A percentile compares a stretch with the other conserved stretches of the same genome.
Evolutionary conservation across 1,140 invertebrate genomes (phyloP).

Genomic region (Linepithema humile): DNA sequence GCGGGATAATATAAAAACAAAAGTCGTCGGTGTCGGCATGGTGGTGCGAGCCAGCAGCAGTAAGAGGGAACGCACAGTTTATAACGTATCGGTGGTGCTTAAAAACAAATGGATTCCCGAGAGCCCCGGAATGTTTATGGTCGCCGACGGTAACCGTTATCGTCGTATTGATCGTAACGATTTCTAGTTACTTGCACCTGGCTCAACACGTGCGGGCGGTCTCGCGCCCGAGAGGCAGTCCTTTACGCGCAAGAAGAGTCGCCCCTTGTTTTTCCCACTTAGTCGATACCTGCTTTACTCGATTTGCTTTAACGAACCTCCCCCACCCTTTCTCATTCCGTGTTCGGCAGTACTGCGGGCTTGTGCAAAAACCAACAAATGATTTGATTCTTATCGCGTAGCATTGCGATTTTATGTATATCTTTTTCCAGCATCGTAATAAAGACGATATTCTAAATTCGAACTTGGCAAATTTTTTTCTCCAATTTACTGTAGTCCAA

Average conservation of each 20-base stretch:
- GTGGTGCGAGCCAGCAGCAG: neutral
- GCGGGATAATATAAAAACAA: conserved; percentile 54
- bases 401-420: neutral
- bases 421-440: neutral
- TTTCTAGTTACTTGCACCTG: conserved; percentile 68
- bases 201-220: conserved; percentile 22
- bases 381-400: conserved; percentile 4
- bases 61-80: conserved; percentile 32
- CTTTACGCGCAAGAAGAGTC: conserved; percentile 9
- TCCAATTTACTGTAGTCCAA: neutral
- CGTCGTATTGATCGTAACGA: conserved; percentile 64
- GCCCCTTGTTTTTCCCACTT: conserved; percentile 30
- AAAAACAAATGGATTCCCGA: conserved; percentile 63
- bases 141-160: conserved; percentile 57
- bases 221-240: conserved; percentile 1
- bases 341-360: neutral
- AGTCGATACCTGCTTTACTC: conserved; percentile 9
- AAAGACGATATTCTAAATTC: neutral
- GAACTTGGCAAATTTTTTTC: neutral
- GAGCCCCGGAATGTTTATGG: conserved; percentile 56
- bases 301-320: conserved; percentile 39
- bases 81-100: conserved; percentile 58
- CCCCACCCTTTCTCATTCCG: neutral
- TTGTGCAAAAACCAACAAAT: conserved; percentile 25
- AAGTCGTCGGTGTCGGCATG: conserved; percentile 5